Evolutionary conservation across 2,888 invertebrate genomes (phyloP).

Genomic region (Tinea semifulvella): DNA sequence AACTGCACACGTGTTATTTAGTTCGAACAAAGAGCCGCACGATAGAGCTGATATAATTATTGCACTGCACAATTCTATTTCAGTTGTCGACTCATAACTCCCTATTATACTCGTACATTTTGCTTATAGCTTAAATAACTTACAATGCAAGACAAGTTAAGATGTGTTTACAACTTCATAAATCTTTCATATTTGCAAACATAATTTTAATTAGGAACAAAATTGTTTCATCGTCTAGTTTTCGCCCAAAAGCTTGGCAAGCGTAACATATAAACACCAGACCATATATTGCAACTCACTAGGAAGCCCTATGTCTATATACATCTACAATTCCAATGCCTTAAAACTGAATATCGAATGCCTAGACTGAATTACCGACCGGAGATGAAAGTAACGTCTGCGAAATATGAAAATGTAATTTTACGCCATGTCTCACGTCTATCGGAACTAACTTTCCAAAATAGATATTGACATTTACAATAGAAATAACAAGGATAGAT

Average conservation of each 20-base stretch:
- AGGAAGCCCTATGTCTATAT: no score
- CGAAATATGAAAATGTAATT: constrained; percentile 5
- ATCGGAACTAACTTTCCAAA: neutral
- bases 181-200: neutral
- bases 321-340: no score
- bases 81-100: constrained; percentile 24
- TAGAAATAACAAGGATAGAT: neutral
- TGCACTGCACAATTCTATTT: constrained; percentile 49
- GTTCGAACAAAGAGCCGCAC: constrained; percentile 43
- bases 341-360: neutral
- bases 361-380: neutral
- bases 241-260: no score
- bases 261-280: no score
- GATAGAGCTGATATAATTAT: constrained; percentile 53
- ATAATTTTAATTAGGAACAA: no score
- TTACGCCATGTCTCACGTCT: neutral
- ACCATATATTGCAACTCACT: no score
- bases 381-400: neutral
- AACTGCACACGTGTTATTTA: constrained; percentile 32
- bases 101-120: constrained; percentile 8
- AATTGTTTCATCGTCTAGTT: no score
- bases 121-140: constrained; percentile 2
- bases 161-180: neutral
- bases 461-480: neutral
- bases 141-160: neutral